Evolutionary conservation across 2,113 vertebrate species (phyloP).

Genomic region (Formicarius rufipectus): DNA sequence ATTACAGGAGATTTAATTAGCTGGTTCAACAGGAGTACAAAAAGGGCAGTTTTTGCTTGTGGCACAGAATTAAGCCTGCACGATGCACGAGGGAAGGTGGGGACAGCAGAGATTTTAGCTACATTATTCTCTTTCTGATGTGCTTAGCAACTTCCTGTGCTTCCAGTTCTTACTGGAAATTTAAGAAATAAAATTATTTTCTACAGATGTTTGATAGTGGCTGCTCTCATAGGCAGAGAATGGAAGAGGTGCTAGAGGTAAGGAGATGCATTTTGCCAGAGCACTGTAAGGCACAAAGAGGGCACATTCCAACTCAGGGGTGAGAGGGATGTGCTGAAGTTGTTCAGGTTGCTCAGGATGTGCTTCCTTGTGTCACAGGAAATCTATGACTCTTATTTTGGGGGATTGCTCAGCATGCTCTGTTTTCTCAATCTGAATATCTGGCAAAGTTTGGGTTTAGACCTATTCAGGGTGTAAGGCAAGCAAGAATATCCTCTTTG

Average conservation of each 20-base stretch:
- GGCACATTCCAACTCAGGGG: neutral
- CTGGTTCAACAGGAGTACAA: neutral
- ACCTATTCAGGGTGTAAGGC: neutral
- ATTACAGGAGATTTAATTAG: neutral
- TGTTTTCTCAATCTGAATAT: neutral
- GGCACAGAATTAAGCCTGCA: neutral
- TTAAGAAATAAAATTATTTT: neutral
- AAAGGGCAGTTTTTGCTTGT: neutral
- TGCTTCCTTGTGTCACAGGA: neutral
- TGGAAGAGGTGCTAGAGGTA: neutral
- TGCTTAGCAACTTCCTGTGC: neutral
- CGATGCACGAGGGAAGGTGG: neutral
- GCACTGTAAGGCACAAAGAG: neutral
- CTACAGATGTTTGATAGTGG: neutral
- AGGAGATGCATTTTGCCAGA: neutral
- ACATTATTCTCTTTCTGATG: neutral
- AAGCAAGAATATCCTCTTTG: neutral
- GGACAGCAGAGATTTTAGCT: neutral
- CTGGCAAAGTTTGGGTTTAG: neutral
- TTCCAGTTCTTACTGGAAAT: neutral
- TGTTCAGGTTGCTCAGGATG: neutral
- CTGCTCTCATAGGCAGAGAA: neutral
- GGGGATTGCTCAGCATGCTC: accelerated
- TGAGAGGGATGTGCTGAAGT: neutral
- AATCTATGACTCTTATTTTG: neutral